Base-by-base conservation (phyloP, 2,888 invertebrate genomes). In the Hypena proboscidalis region DNA sequence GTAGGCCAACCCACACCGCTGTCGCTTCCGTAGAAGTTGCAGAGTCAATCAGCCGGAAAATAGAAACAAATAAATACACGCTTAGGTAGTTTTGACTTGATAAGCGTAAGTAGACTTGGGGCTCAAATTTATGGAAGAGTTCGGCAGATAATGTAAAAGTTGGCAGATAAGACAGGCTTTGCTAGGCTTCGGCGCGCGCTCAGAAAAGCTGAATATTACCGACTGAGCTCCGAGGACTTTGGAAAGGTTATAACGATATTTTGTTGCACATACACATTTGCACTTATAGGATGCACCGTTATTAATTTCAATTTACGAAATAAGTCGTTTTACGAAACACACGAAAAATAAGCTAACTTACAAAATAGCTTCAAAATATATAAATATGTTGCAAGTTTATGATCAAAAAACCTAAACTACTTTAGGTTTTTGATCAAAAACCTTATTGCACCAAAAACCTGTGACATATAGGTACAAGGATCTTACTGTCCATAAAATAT, bases 61-160 rank as follows among this genome's bases (percentile, higher is more conserved):
- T 85, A 85, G 83, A 86, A 84, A 88, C 86, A 89, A 89, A 89
- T 86, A 88, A 85, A 85, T 85, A 83, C 75, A 81, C 79, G 77
- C 80, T 83, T 83, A 81, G 74, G 79, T 88, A 89, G 89, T 89
- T 88, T 82, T 83, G 83, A 86, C 81, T 87, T 78, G 84, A 86
- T 86, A 87, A 87, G 82, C 75, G 79, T 82, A 83, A 80, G 83
- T 79, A 80, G 76, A 77, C 70, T 81, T 77, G 59, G 76, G 67
- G 75, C 78, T 81, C 70, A 76, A 83, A 85, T 86, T 85, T 85
- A 84, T 85, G 79, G 79, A 80, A 78, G 78, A 82, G 70, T 85
- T 83, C 67, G 75, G 70, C 65, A 83, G 85, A 85, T 88, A 85
- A 87, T 85, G 83, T 77, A 79, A 81, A 87, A 88, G 87, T 88